phyloP scores from a whole-genome alignment of 2,797 vertebrate genomes.

The Esox lucius region DNA sequence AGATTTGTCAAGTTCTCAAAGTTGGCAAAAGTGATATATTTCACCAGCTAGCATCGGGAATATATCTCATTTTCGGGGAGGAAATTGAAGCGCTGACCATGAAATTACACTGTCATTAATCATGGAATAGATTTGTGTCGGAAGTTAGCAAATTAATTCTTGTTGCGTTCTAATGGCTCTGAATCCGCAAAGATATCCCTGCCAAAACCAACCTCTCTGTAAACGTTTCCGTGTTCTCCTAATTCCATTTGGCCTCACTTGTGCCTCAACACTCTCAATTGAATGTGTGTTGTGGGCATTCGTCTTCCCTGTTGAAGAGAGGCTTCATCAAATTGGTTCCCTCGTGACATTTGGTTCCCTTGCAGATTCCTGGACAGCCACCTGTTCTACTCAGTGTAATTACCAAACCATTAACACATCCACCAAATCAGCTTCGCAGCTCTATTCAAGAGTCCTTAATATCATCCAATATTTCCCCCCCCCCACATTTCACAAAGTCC shows the following conservation, averaged over 20 bases:
- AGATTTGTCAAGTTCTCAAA: conserved; percentile 35
- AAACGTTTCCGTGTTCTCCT: conserved; percentile 25
- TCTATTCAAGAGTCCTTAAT: neutral
- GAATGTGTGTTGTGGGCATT: neutral
- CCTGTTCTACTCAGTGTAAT: neutral
- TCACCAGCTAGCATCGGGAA: conserved; percentile 61
- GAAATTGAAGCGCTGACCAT: conserved; percentile 79
- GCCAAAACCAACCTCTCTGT: conserved; percentile 30
- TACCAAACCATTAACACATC: neutral
- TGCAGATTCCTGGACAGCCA: conserved; percentile 2
- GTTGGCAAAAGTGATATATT: conserved; percentile 68
- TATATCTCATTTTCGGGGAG: conserved; percentile 58
- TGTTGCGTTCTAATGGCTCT: conserved; percentile 72
- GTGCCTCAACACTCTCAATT: conserved; percentile 3
- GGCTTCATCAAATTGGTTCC: conserved; percentile 10
- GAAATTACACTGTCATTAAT: conserved; percentile 79
- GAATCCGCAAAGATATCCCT: conserved; percentile 30
- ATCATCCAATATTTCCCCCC: neutral
- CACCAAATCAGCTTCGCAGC: neutral
- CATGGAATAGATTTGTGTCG: conserved; percentile 68
- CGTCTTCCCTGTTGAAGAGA: neutral
- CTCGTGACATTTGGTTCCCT: conserved; percentile 10
- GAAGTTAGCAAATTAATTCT: conserved; percentile 69
- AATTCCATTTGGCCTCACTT: conserved; percentile 6
- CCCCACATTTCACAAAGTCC: neutral